Evolutionary conservation across 2,888 invertebrate species (phyloP).

Genomic region (Stenchaetothrips biformis): DNA sequence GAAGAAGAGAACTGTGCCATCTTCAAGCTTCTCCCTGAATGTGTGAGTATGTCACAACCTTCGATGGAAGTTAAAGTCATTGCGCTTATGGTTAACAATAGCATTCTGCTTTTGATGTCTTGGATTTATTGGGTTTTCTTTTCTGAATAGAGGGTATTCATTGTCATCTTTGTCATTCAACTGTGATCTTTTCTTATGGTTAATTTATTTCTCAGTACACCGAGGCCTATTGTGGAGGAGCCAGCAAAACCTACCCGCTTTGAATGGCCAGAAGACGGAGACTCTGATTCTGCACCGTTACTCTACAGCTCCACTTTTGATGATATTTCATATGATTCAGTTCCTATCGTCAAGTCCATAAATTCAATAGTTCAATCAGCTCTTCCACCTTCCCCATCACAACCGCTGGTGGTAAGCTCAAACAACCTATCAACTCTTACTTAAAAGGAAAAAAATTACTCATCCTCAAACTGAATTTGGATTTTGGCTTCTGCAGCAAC

Average conservation of each 20-base stretch:
- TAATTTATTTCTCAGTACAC: too few species aligned
- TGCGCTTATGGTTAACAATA: too few species aligned
- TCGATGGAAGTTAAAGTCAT: too few species aligned
- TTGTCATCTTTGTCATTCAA: too few species aligned
- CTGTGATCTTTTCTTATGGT: too few species aligned
- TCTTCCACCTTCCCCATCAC: constrained; percentile 18
- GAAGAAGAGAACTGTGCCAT: constrained; percentile 50
- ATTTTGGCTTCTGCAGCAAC: neutral
- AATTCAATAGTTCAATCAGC: constrained; percentile 40
- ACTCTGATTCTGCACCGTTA: constrained; percentile 47
- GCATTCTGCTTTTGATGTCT: too few species aligned
- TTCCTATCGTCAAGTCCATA: constrained; percentile 59
- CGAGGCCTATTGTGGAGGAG: constrained; percentile 42
- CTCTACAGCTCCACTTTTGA: constrained; percentile 54
- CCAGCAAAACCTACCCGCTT: constrained; percentile 57
- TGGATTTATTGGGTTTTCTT: too few species aligned
- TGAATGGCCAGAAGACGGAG: constrained; percentile 72
- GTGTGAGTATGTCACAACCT: constrained; percentile 33
- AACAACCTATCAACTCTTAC: neutral
- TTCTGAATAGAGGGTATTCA: too few species aligned
- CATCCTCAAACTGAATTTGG: neutral
- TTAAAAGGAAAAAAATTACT: too few species aligned
- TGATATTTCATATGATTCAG: constrained; percentile 65
- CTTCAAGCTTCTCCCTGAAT: constrained; percentile 36
- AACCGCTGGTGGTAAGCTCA: neutral